Evolutionary conservation across 1,140 invertebrate species (phyloP), one percentile per base, ranked within the genome.

Genomic region (Oreohelix idahoensis): DNA sequence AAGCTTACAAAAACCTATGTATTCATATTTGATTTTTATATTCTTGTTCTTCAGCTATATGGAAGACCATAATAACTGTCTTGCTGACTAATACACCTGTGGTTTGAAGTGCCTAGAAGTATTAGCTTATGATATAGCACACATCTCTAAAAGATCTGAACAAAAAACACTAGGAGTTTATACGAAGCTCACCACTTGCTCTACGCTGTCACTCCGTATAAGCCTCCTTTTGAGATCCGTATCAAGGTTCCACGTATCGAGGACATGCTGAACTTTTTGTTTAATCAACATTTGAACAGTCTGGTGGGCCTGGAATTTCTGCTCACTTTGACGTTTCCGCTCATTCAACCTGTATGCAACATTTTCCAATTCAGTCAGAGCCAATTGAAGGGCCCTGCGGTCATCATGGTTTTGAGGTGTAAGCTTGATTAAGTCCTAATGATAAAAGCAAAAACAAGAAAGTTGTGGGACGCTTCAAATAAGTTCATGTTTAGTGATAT

Each of bases 281-380:
- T 80, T 75, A 45, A 80, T 49, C 58, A 84, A 49, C 80, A 81
- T 74, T 23, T 81, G 70, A 49, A 79, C 84, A 20, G 84, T 87
- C 42, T 86, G 87, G 23, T 80, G 85, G 26, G 87, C 81, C 38
- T 90, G 97, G 93, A 97, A 96, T 87, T 96, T 96, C 91, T 98
- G 96, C 93, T 99, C 98, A 53, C 97, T 96, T 89, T 98, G 97
- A 35, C 97, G 95, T 93, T 99, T 99, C 79, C 97, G 94, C 92
- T 99, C 98, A 92, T 99, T 99, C 51, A 99, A 93, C 93, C 97
- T 96, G 93, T 98, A 97, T n/a, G 98, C 97, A 49, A 99, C 93
- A 78, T 96, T 96, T 93, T 99, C 98, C 51, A 99, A 93, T 92
- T 98, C 96, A 17, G 97, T 99, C 69, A 99, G 93, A 23, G 98